Base-by-base conservation (phyloP, 2,797 vertebrate genomes). In the Kryptolebias ocellatus region DNA sequence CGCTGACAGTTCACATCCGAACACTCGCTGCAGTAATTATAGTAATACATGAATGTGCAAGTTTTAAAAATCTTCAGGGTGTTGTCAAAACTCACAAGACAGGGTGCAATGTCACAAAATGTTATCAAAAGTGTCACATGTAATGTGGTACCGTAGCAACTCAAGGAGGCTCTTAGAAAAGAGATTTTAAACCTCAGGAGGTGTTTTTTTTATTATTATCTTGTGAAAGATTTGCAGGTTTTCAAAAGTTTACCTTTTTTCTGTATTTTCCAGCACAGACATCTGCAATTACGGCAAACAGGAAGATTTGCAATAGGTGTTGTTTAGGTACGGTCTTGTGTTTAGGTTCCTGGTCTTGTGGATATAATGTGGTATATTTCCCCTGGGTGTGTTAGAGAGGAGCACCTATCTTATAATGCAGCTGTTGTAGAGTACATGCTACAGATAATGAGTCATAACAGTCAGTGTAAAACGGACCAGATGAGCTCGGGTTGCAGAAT, bases 11-110 rank as follows among this genome's bases (percentile, higher is more conserved):
- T 46, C 12, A 8, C 15, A 49, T 29, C 50, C 53, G 49, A 60
- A 60, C 58, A 45, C 18, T 24, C n/a, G 31, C 55, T 37, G 8
- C 64, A 56, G 34, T 60, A 70, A 74, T 74, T 71, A 52, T 17
- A 64, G 44, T 20, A 34, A 20, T 18, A 65, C 67, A 60, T 78
- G 72, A 70, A 67, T 66, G 62, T 76, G 55, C 68, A 59, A 53
- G 79, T 79, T 57, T 60, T 7, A 9, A 49, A 52, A 57, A 12
- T 42, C 55, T 31, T 10, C 2, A 60, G 37, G n/a, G 34, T 59
- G 65, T 55, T 28, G 42, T 67, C 46, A 50, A 58, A 67, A 45
- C 52, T 4, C 24, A 58, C 9, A 8, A 76, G 55, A 65, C 31
- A 53, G 15, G 50, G 10, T 52, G 60, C 27, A 53, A 18, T n/a